Evolutionary conservation across 2,113 vertebrate species (phyloP).

Genomic region (Carlito syrichta): DNA sequence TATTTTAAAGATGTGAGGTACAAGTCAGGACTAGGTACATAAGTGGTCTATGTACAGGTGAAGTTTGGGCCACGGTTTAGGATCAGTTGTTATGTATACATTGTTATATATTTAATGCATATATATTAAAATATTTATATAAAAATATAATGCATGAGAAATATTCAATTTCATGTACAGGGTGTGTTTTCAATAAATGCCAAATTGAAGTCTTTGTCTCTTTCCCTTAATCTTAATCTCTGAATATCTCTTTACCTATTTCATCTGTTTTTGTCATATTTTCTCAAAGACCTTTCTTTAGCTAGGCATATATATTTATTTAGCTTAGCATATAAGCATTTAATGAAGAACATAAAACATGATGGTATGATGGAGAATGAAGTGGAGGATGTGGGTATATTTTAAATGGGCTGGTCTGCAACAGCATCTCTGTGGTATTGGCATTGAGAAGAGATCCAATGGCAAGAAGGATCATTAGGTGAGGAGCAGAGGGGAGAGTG

Average conservation of each 20-base stretch:
- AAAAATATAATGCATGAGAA: background rate
- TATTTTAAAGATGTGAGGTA: too few species aligned
- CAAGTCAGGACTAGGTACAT: too few species aligned
- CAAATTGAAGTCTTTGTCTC: background rate
- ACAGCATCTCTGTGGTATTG: background rate
- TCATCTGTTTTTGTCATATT: background rate
- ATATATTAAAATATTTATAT: too few species aligned
- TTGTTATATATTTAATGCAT: too few species aligned
- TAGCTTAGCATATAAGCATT: too few species aligned
- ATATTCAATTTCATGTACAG: background rate
- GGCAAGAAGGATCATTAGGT: background rate
- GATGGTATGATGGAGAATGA: background rate
- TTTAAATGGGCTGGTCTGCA: background rate
- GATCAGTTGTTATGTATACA: too few species aligned
- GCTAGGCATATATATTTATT: too few species aligned
- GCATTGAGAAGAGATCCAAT: background rate
- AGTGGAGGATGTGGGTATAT: background rate
- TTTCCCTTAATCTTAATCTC: background rate
- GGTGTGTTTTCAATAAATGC: background rate
- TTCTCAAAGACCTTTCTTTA: background rate
- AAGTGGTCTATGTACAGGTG: too few species aligned
- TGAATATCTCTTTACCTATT: background rate
- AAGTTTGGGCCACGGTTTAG: too few species aligned
- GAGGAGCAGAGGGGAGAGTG: background rate
- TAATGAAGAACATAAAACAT: background rate